Percentiles rank a stretch among this genome's conserved stretches.
phyloP scores from a whole-genome alignment of 1,140 invertebrate species.

The Trichonephila clavata region DNA sequence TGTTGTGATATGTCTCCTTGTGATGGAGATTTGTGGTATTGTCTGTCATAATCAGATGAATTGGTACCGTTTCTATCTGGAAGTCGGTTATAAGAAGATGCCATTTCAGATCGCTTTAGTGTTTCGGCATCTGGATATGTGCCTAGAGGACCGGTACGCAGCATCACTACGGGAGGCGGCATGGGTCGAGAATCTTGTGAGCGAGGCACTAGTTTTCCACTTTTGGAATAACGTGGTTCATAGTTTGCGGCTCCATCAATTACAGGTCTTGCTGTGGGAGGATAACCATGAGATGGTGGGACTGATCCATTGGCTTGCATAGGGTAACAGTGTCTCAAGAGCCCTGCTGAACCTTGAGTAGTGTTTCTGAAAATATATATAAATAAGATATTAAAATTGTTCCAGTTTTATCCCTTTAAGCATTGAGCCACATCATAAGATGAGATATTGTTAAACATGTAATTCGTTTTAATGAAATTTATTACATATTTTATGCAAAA shows the following conservation, averaged over 20 bases:
- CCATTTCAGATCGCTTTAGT: conserved; percentile 30
- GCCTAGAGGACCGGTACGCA: conserved; percentile 65
- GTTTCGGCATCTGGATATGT: conserved; percentile 62
- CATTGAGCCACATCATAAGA: no score
- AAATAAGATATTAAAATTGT: no score
- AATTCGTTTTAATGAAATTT: no score
- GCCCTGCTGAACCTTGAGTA: background rate
- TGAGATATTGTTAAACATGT: no score
- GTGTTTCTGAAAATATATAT: conserved; percentile 3
- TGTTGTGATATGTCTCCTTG: conserved; percentile 45
- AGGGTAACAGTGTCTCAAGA: conserved; percentile 30
- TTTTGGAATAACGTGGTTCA: conserved; percentile 66
- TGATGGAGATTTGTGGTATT: background rate
- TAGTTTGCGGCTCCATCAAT: conserved; percentile 18
- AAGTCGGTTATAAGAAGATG: conserved; percentile 20
- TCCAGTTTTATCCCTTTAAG: no score
- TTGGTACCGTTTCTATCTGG: conserved; percentile 15
- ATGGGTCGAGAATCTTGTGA: conserved; percentile 14
- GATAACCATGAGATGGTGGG: background rate
- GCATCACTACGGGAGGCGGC: conserved; percentile 57
- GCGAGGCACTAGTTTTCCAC: conserved; percentile 58
- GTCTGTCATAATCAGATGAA: conserved; percentile 12
- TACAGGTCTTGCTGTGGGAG: background rate
- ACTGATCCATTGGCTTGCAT: conserved; percentile 25
- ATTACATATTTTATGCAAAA: no score